Evolutionary conservation across 1,140 invertebrate species (phyloP).

Genomic region (Rhyacophila brunnea): DNA sequence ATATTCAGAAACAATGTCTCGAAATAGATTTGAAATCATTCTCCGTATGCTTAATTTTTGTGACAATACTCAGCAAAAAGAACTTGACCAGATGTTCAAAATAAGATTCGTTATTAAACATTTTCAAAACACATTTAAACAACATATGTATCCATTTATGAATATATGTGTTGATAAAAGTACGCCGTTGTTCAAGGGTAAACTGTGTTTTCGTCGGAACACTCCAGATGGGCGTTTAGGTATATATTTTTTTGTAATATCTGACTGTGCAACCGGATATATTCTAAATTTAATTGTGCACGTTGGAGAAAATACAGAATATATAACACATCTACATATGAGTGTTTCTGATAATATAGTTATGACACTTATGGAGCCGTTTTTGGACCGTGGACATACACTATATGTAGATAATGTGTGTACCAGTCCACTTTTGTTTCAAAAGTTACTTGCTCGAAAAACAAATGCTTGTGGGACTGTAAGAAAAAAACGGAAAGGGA

Average conservation of each 20-base stretch:
- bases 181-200: slow-evolving; percentile 35
- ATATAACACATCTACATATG: slow-evolving; percentile 21
- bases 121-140: not conserved
- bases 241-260: slow-evolving; percentile 37
- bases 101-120: too few species aligned
- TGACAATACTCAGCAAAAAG: too few species aligned
- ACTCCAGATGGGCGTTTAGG: slow-evolving; percentile 35
- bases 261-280: slow-evolving; percentile 38
- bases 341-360: slow-evolving; percentile 38
- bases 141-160: slow-evolving; percentile 13
- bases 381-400: slow-evolving; percentile 35
- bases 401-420: slow-evolving; percentile 39
- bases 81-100: too few species aligned
- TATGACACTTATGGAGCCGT: slow-evolving; percentile 33
- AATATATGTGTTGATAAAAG: slow-evolving; percentile 36
- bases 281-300: slow-evolving; percentile 42
- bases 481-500: slow-evolving; percentile 32
- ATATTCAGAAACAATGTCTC: too few species aligned
- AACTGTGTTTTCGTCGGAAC: slow-evolving; percentile 37
- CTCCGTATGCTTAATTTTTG: too few species aligned
- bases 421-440: slow-evolving; percentile 35
- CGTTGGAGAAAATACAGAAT: slow-evolving; percentile 33
- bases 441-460: slow-evolving; percentile 30
- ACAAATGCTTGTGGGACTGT: too few species aligned
- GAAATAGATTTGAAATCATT: too few species aligned